phyloP scores from a whole-genome alignment of 1,140 invertebrate genomes.

The Palaemon carinicauda region DNA sequence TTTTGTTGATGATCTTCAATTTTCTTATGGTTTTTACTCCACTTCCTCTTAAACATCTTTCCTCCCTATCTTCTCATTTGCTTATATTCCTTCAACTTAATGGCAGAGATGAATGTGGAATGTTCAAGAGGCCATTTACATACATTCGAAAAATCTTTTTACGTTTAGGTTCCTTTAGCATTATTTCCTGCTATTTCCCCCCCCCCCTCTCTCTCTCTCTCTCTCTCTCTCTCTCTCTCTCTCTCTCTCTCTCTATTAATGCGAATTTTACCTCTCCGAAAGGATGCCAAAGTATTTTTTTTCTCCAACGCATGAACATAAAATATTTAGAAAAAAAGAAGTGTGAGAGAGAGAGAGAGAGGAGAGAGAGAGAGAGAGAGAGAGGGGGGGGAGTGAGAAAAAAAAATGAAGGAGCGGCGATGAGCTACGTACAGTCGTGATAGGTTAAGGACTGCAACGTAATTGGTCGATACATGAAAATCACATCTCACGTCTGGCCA shows the following conservation, averaged over 20 bases:
- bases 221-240: neutral
- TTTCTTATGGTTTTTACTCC: neutral
- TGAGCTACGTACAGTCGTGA: neutral
- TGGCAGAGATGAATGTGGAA: too few species aligned
- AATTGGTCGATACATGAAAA: too few species aligned
- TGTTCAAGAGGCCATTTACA: too few species aligned
- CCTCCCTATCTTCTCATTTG: too few species aligned
- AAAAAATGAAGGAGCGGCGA: neutral
- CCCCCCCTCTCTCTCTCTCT: neutral
- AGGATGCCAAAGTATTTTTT: too few species aligned
- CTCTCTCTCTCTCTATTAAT: neutral
- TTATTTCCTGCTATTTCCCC: too few species aligned
- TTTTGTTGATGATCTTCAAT: neutral
- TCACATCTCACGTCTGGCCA: too few species aligned
- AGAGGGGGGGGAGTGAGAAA: neutral
- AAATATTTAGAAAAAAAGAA: neutral
- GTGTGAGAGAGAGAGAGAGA: neutral
- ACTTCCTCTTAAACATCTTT: neutral
- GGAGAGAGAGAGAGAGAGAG: slow-evolving; percentile 3
- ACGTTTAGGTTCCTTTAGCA: too few species aligned
- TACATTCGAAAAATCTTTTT: too few species aligned
- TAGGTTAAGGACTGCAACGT: neutral
- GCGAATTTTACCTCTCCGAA: neutral
- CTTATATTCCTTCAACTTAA: too few species aligned
- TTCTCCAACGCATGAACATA: neutral